Evolutionary conservation across 2,113 vertebrate species (phyloP).

Genomic region (Gambusia holbrooki): DNA sequence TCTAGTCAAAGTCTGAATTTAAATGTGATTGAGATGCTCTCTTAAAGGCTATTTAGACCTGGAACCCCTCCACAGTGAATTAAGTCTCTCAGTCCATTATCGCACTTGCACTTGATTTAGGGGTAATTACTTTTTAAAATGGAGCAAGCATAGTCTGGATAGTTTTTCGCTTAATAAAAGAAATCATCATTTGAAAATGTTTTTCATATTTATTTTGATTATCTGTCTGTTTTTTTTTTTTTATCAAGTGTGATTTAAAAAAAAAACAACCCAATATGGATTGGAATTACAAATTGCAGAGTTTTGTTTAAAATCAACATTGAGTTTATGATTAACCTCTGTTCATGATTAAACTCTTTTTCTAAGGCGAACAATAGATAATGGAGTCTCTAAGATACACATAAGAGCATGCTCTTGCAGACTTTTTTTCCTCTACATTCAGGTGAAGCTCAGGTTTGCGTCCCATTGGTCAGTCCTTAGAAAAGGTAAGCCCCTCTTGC

Average conservation of each 20-base stretch:
- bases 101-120: neutral
- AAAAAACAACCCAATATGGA: neutral
- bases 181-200: neutral
- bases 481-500: constrained; percentile 61
- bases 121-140: neutral
- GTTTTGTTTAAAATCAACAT: neutral
- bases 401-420: constrained; percentile 42
- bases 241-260: neutral
- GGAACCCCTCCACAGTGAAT: neutral
- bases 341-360: constrained; percentile 8
- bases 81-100: neutral
- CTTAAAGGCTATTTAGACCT: neutral
- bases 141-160: neutral
- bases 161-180: neutral
- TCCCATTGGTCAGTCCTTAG: constrained; percentile 63
- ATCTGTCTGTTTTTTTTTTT: neutral
- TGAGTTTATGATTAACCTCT: constrained; percentile 20
- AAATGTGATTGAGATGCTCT: neutral
- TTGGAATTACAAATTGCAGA: constrained; percentile 4
- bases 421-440: neutral
- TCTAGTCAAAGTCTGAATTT: neutral
- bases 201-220: no score
- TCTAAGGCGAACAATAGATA: constrained; percentile 36
- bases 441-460: constrained; percentile 49
- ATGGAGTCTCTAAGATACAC: constrained; percentile 31